A percentile compares a stretch with the other conserved stretches of the same genome.
These are phyloP conservation scores for Silurus aristotelis DNA, from an alignment of 2,797 vertebrate genomes.

Conservation along the genomic window DNA sequence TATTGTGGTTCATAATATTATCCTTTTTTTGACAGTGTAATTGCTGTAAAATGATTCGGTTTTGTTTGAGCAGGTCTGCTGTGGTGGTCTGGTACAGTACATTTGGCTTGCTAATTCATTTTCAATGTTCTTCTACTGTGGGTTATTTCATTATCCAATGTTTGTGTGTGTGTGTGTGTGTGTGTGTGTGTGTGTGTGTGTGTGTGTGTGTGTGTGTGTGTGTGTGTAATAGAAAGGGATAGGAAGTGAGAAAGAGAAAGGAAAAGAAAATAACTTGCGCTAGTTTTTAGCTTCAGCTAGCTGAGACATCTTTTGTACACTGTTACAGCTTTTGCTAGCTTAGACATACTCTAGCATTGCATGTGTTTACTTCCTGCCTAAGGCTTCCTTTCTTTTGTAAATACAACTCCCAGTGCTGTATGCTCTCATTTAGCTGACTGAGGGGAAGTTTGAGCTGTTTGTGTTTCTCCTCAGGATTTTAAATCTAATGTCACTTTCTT, in stretches of 20 bases:
- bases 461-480: not conserved
- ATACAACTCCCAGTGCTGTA: not conserved
- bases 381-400: not conserved
- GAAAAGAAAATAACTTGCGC: not conserved
- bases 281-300: not conserved
- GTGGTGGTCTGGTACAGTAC: not conserved
- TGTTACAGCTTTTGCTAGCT: not conserved
- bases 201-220: not conserved
- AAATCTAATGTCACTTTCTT: not conserved
- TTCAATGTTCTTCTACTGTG: not conserved
- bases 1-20: not conserved
- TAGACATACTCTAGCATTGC: not conserved
- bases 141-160: not conserved
- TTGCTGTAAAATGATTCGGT: not conserved
- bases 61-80: not conserved
- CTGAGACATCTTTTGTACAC: not conserved
- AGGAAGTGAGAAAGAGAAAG: not conserved
- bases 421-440: not conserved
- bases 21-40: not conserved
- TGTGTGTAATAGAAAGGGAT: not conserved
- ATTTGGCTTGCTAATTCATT: not conserved
- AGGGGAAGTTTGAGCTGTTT: not conserved
- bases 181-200: not conserved
- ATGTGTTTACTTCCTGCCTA: not conserved
- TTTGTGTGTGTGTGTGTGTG: not conserved